Conservation (phyloP, 1,140 invertebrate species). For the Theocolax elegans region DNA sequence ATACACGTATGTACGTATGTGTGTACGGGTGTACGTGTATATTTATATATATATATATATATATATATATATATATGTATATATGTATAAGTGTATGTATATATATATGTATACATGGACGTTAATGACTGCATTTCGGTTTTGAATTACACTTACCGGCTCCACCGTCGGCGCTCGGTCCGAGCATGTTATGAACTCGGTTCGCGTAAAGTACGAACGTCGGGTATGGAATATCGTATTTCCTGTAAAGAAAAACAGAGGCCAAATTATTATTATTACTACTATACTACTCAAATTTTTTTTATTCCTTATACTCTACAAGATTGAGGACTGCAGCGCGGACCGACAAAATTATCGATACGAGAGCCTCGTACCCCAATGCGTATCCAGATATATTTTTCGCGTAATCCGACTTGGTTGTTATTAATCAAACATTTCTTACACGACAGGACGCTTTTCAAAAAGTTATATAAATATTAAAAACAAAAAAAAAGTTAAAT, state of each 20-base stretch:
- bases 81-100: too few relatives aligned
- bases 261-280: slow-evolving; percentile 33
- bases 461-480: too few relatives aligned
- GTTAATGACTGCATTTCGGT: slow-evolving; percentile 44
- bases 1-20: too few relatives aligned
- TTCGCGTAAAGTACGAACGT: slow-evolving; percentile 95
- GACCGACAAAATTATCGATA: not conserved
- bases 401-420: not conserved
- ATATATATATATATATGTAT: too few relatives aligned
- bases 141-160: slow-evolving; percentile 74
- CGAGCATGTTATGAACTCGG: slow-evolving; percentile 92
- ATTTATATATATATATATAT: too few relatives aligned
- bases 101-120: not conserved
- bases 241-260: slow-evolving; percentile 67
- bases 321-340: not conserved
- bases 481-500: too few relatives aligned
- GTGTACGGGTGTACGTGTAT: too few relatives aligned
- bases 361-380: not conserved
- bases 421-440: too few relatives aligned
- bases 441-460: too few relatives aligned
- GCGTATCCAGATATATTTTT: not conserved
- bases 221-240: slow-evolving; percentile 93
- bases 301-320: too few relatives aligned
- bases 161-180: slow-evolving; percentile 87
- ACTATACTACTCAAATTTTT: too few relatives aligned